Base-by-base conservation (phyloP, 2,888 invertebrate genomes). In the Eristalinus aeneus region DNA sequence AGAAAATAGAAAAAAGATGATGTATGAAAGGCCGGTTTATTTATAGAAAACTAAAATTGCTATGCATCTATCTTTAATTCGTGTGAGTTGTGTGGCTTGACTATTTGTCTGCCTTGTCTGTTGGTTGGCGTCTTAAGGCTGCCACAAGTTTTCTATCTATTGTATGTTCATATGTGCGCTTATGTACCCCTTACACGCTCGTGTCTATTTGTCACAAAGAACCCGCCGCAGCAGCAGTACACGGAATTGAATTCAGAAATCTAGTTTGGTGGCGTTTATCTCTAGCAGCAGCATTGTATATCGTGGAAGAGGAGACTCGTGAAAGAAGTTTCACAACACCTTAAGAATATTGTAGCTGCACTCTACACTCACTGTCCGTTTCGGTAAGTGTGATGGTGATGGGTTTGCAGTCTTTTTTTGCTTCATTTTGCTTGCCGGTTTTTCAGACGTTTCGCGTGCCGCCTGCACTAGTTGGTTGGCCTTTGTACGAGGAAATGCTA, bases 11-110 rank as follows among this genome's bases (percentile, higher is more conserved):
- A 46, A 46, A n/a, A 46, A 46, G 46, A 46, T 46, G 46, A 64
- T 78, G 67, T 56, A 67, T 67, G 63, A 77, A 81, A 76, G 58
- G 69, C 73, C 60, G 68, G 39, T 64, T 32, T 86, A 86, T 81
- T 86, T 81, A 61, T 86, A 86, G 85, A 86, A 74, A 67, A 68
- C 23, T 74, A 76, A 68, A 27, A 69, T 72, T 77, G 72, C 73
- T 77, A 31, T 80, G 58, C 54, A 36, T 31, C 16, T 46, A 46
- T 46, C 46, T 46, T 5, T 46, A 16, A 6, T 46, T 46, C 16
- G 46, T 46, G 46, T 54, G 58, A 67, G 73, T 67, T 58, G 58
- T 67, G 56, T 53, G 36, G 32, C 60, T 60, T 78, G 72, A 72
- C 67, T 54, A 39, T 73, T 36, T 68, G 60, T 64, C 63, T 58